These are phyloP conservation scores for Nesometra sesokonis DNA, from an alignment of 35 echinoderm and acorn worm species.

Conservation along the genomic window DNA sequence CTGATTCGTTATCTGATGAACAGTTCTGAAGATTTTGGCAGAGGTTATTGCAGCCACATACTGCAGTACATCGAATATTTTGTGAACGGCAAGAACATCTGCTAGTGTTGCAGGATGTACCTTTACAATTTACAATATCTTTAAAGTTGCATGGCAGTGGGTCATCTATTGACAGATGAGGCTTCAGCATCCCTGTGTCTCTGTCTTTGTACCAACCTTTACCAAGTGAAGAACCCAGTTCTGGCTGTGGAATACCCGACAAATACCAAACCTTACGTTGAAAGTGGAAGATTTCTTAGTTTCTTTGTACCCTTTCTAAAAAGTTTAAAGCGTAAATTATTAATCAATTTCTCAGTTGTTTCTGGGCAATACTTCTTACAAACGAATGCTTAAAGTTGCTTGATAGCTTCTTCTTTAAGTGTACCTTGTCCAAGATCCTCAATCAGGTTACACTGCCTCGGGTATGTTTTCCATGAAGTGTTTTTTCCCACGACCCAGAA, in stretches of 20 bases:
- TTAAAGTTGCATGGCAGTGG: background rate
- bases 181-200: background rate
- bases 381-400: background rate
- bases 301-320: conserved; percentile 13
- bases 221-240: background rate
- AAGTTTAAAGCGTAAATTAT: background rate
- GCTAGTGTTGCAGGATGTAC: background rate
- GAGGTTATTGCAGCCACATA: background rate
- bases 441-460: background rate
- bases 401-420: background rate
- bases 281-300: conserved; percentile 17
- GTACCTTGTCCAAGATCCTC: conserved; percentile 1
- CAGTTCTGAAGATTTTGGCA: background rate
- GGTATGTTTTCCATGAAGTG: conserved; percentile 24
- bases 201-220: background rate
- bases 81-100: background rate
- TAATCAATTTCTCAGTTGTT: background rate
- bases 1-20: background rate
- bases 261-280: background rate
- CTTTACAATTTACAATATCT: background rate
- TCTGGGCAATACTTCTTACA: background rate
- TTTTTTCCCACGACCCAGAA: conserved; percentile 20
- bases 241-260: background rate
- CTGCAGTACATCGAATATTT: background rate
- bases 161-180: background rate